Conservation (phyloP, 2,888 invertebrate species). For the Slavum lentiscoides region DNA sequence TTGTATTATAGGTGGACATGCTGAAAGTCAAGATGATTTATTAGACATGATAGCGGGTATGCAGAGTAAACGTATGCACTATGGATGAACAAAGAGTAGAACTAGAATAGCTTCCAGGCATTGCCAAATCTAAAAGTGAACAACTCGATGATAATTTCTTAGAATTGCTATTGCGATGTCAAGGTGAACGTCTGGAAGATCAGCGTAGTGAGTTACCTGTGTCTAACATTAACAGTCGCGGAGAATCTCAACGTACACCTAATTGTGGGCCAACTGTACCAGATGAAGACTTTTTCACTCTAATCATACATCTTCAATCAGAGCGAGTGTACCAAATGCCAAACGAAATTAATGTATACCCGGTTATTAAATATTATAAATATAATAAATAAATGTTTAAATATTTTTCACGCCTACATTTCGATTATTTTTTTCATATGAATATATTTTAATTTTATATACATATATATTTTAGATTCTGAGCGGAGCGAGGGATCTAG, state of each 20-base stretch:
- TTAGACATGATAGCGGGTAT: slow-evolving; percentile 83
- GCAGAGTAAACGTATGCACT: slow-evolving; percentile 85
- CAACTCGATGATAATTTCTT: slow-evolving; percentile 82
- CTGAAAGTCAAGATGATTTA: slow-evolving; percentile 64
- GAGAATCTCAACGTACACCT: slow-evolving; percentile 51
- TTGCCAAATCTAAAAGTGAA: slow-evolving; percentile 56
- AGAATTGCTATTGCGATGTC: slow-evolving; percentile 92
- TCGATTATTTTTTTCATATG: slow-evolving; percentile 2
- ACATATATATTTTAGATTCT: no score
- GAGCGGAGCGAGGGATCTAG: no score
- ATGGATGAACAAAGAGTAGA: slow-evolving; percentile 90
- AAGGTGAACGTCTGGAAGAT: slow-evolving; percentile 87
- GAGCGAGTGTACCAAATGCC: slow-evolving; percentile 64
- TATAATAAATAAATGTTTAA: not conserved
- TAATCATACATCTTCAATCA: slow-evolving; percentile 86
- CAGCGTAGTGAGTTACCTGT: slow-evolving; percentile 66
- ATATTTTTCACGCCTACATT: slow-evolving; percentile 16
- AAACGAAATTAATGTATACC: slow-evolving; percentile 36
- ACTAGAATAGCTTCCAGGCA: slow-evolving; percentile 72
- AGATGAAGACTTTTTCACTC: slow-evolving; percentile 92
- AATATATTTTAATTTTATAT: not conserved
- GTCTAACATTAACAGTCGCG: slow-evolving; percentile 45
- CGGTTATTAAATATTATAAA: slow-evolving; percentile 1
- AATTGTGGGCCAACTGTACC: slow-evolving; percentile 71
- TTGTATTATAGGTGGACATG: slow-evolving; percentile 38